Conservation (phyloP, 1,140 invertebrate genomes). For the Sinella curviseta region DNA sequence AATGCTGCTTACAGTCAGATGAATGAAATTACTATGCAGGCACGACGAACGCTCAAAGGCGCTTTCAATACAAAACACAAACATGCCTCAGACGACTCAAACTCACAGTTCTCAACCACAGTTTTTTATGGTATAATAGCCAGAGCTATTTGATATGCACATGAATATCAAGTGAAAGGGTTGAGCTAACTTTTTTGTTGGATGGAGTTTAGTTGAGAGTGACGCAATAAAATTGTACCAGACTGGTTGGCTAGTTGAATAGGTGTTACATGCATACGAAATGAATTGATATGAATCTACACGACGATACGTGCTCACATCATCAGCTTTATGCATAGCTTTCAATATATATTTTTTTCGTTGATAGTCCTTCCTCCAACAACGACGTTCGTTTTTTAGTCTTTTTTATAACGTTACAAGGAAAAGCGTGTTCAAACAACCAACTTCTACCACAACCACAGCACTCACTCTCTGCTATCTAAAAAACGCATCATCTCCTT, state of each 20-base stretch:
- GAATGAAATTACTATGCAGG: neutral
- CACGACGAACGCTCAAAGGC: neutral
- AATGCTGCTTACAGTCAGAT: no score
- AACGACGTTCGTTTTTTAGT: constrained; percentile 7
- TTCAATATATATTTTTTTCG: neutral
- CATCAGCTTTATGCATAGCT: neutral
- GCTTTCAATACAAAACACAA: neutral
- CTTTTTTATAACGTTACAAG: neutral
- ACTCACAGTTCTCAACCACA: neutral
- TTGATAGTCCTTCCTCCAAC: constrained; percentile 1
- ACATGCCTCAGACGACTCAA: no score
- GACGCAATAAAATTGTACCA: constrained; percentile 13
- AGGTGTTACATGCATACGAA: constrained; percentile 4
- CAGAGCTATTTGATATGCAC: constrained; percentile 13
- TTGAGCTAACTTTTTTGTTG: constrained; percentile 10
- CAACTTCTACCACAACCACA: neutral
- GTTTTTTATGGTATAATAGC: neutral
- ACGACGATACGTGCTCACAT: neutral
- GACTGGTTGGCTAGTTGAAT: constrained; percentile 25
- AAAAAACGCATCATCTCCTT: neutral
- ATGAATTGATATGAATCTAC: constrained; percentile 1
- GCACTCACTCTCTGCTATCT: neutral
- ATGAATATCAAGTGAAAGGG: constrained; percentile 24
- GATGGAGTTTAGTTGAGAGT: constrained; percentile 20
- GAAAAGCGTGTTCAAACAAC: neutral